Evolutionary conservation across 1,140 invertebrate species (phyloP).

Genomic region (Neoseiulus cucumeris): DNA sequence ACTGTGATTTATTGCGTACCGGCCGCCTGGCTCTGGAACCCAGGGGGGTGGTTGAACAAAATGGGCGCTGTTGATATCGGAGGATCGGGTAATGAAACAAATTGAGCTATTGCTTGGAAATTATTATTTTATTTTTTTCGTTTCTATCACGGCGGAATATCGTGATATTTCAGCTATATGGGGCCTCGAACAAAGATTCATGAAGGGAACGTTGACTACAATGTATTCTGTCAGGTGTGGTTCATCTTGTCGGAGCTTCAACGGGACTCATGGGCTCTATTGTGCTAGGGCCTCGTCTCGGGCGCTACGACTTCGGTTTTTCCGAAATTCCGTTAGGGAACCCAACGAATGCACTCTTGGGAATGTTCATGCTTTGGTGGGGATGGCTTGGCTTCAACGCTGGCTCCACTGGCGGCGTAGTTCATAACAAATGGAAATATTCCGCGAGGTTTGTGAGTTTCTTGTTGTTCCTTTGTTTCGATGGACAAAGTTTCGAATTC

Average conservation of each 20-base stretch:
- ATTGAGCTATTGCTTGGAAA: not conserved
- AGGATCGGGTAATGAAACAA: slow-evolving; percentile 16
- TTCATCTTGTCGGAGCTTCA: slow-evolving; percentile 27
- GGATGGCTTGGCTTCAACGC: slow-evolving; percentile 30
- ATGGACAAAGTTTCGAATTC: no score
- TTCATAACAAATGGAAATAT: slow-evolving; percentile 28
- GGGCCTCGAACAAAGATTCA: not conserved
- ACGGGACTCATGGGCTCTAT: slow-evolving; percentile 26
- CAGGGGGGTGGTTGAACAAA: slow-evolving; percentile 16
- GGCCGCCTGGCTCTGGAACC: slow-evolving; percentile 22
- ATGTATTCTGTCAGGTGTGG: slow-evolving; percentile 26
- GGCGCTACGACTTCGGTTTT: slow-evolving; percentile 23
- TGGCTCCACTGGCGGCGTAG: slow-evolving; percentile 28
- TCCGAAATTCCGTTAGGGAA: slow-evolving; percentile 20
- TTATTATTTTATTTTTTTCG: not conserved
- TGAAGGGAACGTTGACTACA: slow-evolving; percentile 16
- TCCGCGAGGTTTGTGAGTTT: slow-evolving; percentile 24
- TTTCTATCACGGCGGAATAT: no score
- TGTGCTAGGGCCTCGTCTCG: slow-evolving; percentile 26
- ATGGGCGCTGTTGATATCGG: slow-evolving; percentile 21
- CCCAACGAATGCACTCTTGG: slow-evolving; percentile 22
- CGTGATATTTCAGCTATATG: not conserved
- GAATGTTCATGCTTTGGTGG: slow-evolving; percentile 23
- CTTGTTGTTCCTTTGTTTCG: no score
- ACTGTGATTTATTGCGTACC: slow-evolving; percentile 21